Percentiles rank a stretch among this genome's conserved stretches.
Evolutionary conservation across 2,113 vertebrate genomes (phyloP).

Genomic region (Lophius piscatorius): DNA sequence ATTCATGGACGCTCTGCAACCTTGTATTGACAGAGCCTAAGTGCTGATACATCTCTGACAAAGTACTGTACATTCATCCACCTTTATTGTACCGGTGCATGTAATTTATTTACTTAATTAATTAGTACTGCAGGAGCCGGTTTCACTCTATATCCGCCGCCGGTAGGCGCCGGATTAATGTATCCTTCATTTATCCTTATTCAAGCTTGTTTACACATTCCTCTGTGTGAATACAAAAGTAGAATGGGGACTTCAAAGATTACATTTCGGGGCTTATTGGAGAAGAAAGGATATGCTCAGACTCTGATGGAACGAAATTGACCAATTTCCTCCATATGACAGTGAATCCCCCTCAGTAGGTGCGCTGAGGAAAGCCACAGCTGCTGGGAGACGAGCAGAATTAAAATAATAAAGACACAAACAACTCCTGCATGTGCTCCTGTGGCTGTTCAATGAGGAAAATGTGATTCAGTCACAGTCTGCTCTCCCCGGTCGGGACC

Average conservation of each 20-base stretch:
- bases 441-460: slow-evolving; percentile 39
- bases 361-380: slow-evolving; percentile 26
- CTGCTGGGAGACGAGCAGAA: slow-evolving; percentile 45
- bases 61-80: slow-evolving; percentile 36
- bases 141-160: slow-evolving; percentile 23
- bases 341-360: slow-evolving; percentile 11
- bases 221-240: slow-evolving; percentile 18
- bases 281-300: slow-evolving; percentile 31
- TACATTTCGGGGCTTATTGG: slow-evolving; percentile 11
- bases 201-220: slow-evolving; percentile 7
- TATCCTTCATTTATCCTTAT: not conserved
- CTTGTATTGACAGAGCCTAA: slow-evolving; percentile 33
- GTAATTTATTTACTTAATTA: slow-evolving; percentile 22
- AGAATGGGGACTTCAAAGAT: slow-evolving; percentile 9
- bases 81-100: slow-evolving; percentile 11
- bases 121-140: not conserved
- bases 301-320: slow-evolving; percentile 28
- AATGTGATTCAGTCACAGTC: slow-evolving; percentile 55
- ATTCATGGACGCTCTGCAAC: slow-evolving; percentile 34
- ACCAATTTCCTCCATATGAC: slow-evolving; percentile 41
- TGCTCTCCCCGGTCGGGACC: slow-evolving; percentile 42
- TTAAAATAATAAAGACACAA: slow-evolving; percentile 46
- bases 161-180: slow-evolving; percentile 16
- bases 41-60: slow-evolving; percentile 48
- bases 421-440: slow-evolving; percentile 31